Conservation (phyloP, 92 coral and sea anemone species). For the Hydrozoanthus gracilis region DNA sequence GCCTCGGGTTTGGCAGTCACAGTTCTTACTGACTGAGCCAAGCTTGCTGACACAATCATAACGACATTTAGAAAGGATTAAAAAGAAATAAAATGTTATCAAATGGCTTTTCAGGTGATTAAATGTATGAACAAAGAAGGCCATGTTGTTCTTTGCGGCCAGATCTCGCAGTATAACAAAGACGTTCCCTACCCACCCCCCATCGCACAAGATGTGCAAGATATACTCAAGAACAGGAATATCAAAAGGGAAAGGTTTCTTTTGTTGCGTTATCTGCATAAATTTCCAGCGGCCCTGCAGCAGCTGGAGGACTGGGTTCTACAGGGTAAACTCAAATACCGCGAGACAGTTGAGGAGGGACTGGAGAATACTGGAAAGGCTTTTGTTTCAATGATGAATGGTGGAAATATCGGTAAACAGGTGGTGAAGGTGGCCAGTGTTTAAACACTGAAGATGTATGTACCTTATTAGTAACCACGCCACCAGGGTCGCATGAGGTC, state of each 20-base stretch:
- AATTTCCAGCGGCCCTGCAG: constrained; percentile 62
- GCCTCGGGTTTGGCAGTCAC: too few species aligned
- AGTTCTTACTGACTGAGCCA: too few species aligned
- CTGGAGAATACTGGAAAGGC: constrained; percentile 85
- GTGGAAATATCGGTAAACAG: constrained; percentile 90
- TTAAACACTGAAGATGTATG: constrained; percentile 21
- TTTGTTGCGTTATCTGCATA: constrained; percentile 60
- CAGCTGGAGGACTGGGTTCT: constrained; percentile 81
- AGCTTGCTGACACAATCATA: too few species aligned
- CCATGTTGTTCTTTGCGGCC: constrained; percentile 89
- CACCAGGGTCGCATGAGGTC: too few species aligned
- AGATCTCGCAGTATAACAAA: constrained; percentile 86
- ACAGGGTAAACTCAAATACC: constrained; percentile 81
- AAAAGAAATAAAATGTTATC: neutral
- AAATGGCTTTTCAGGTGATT: constrained; percentile 64
- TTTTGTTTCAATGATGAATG: constrained; percentile 88
- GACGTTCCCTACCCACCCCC: constrained; percentile 83
- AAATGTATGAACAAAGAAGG: constrained; percentile 81
- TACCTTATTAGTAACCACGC: neutral
- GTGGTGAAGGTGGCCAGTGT: constrained; percentile 69
- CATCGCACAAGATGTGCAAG: constrained; percentile 68
- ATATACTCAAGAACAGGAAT: constrained; percentile 54
- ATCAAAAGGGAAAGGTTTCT: constrained; percentile 81
- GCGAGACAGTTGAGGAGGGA: constrained; percentile 86
- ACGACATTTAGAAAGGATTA: too few species aligned